Evolutionary conservation across 2,797 vertebrate species (phyloP), one percentile per base, ranked within the genome.

Genomic region (Anomalospiza imberbis): DNA sequence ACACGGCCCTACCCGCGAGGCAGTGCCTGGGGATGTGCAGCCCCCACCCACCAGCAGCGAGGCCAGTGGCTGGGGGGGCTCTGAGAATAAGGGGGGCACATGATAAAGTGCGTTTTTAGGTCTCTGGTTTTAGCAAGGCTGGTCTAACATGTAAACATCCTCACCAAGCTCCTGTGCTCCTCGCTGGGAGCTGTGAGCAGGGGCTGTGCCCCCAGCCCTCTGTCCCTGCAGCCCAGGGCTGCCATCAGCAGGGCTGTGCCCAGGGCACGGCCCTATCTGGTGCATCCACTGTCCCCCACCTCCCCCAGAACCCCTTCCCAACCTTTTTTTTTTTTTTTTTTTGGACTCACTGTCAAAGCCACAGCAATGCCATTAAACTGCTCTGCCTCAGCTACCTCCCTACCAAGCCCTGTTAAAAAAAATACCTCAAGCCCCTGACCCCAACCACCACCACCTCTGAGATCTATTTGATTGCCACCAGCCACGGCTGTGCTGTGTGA

Each of bases 41-140:
- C 72, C 72, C 32, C 53, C 53, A 2, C 26, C 48, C 22, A 3
- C 55, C 63, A 18, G 89, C 91, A 67, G 63, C 16, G 0, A 25
- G 44, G 62, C 48, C 4, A 29, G 70, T 0, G 1, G 42, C 73
- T 32, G 58, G 45, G 31, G 13, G 50, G 32, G 7, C 55, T 24
- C 38, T 13, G 55, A 60, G 25, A 42, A 51, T 21, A 5, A 15
- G 18, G 29, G 29, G 19, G 16, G n/a, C 26, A 44, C 25, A 4
- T 20, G 31, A 94, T 96, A 96, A 97, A 97, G 95, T 96, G 96
- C 96, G 0, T 74, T 81, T 66, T 75, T 51, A 81, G 22, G 44
- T 81, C 70, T 75, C 76, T 84, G 47, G 25, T 68, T 91, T 89
- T 34, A 89, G 77, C 94, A 93, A 96, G 96, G 96, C 93, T 84